Base-by-base conservation (phyloP, 92 coral and sea anemone genomes). In the Pocillopora grandis region DNA sequence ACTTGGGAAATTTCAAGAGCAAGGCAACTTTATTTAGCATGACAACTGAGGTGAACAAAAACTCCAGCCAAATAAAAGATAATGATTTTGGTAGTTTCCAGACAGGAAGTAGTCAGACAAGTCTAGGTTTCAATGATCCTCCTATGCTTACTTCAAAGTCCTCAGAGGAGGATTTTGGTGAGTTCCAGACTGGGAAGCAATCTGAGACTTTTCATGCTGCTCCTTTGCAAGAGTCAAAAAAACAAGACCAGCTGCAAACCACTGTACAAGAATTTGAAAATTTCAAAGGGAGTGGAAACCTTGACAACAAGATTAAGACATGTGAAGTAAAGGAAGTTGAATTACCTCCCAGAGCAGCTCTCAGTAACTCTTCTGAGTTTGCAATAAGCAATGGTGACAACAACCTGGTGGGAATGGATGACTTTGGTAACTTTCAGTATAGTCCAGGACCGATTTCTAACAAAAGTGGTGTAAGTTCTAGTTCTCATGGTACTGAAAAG, bases 1-100 rank as follows among this genome's bases (percentile, higher is more conserved):
- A 93, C 77, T 93, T 92, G 80, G 79, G 89, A 11, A 93, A 90
- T 78, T 92, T 90, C 71, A 81, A 82, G 82, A 87, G 87, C 36
- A 73, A 79, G 56, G 56, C 76, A 16, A 12, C 68, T 36, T 15
- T 48, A 57, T 66, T 36, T 55, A 79, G 56, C 71, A 73, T 52
- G 5, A 42, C 72, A 31, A 56, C 72, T 52, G 60, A 65, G 14
- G 17, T n/a, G 70, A 81, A 52, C 33, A 68, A 80, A 60, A 57
- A 12, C 10, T 12, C 65, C 75, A 42, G 71, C 76, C 76, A 76
- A 77, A 20, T 66, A 15, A 75, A 42, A 48, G 83, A 79, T 19
- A 16, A 66, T 23, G 94, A 84, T 64, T 84, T 87, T 80, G 86
- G 89, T 10, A 58, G 33, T 69, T 76, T 87, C 80, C 90, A 76